phyloP scores from a whole-genome alignment of 2,888 invertebrate species.

The Eurytoma adleriae region DNA sequence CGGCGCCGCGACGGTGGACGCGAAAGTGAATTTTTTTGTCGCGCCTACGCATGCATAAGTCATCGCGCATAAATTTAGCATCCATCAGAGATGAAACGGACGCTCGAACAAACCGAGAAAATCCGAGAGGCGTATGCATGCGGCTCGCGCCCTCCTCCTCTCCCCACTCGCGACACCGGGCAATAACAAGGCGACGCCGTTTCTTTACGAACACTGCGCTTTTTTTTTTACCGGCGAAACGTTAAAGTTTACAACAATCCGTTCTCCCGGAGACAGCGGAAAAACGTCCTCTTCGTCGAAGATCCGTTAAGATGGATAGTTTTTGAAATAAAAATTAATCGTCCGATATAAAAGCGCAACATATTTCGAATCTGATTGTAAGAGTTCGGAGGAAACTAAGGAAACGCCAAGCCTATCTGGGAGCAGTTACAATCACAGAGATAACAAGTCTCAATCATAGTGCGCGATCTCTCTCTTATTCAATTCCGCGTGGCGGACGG shows the following conservation, averaged over 20 bases:
- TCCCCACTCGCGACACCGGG: neutral
- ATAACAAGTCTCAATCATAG: constrained; percentile 69
- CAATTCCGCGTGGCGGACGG: constrained; percentile 68
- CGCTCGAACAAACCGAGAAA: constrained; percentile 16
- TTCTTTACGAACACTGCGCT: neutral
- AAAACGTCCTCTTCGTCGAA: too few relatives aligned
- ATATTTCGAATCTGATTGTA: too few relatives aligned
- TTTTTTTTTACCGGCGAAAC: too few relatives aligned
- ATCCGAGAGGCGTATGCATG: neutral
- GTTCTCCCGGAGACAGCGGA: too few relatives aligned
- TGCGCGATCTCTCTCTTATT: constrained; percentile 72
- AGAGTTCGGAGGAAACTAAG: too few relatives aligned
- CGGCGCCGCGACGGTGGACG: neutral
- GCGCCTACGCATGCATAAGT: constrained; percentile 49
- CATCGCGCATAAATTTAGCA: constrained; percentile 48
- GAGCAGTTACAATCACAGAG: neutral
- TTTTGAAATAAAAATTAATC: too few relatives aligned
- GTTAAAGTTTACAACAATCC: too few relatives aligned
- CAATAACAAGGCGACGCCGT: neutral
- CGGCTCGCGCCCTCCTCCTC: neutral
- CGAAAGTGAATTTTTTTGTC: constrained; percentile 46
- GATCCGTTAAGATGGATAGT: too few relatives aligned
- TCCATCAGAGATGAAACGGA: constrained; percentile 43
- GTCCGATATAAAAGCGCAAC: too few relatives aligned
- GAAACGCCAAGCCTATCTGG: too few relatives aligned